phyloP scores from a whole-genome alignment of 2,797 vertebrate species.

The Pygocentrus nattereri region DNA sequence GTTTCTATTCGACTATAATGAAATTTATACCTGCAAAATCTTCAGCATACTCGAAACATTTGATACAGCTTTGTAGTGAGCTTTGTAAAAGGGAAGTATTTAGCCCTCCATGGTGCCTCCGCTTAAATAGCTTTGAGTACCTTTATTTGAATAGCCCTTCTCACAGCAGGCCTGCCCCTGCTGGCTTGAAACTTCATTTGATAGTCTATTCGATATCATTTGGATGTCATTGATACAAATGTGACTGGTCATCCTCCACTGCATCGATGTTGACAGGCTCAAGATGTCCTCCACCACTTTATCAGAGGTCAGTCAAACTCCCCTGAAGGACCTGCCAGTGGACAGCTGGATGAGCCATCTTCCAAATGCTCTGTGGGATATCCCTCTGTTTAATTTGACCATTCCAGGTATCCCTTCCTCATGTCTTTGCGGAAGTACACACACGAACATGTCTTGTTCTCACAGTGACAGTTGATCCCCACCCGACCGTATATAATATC shows the following conservation, averaged over 20 bases:
- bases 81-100: not conserved
- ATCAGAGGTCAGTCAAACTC: slow-evolving; percentile 56
- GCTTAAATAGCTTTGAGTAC: slow-evolving; percentile 1
- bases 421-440: not conserved
- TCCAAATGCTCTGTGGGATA: slow-evolving; percentile 84
- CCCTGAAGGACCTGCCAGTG: slow-evolving; percentile 72
- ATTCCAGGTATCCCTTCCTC: slow-evolving; percentile 85
- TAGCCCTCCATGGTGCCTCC: not conserved
- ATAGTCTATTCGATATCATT: not conserved
- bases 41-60: not conserved
- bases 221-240: not conserved
- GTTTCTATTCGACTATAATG: too few species aligned
- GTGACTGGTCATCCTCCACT: not conserved
- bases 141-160: slow-evolving; percentile 20
- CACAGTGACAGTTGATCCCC: not conserved
- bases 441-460: not conserved
- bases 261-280: slow-evolving; percentile 34
- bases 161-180: not conserved
- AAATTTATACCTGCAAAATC: not conserved
- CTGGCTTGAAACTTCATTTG: not conserved
- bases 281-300: slow-evolving; percentile 65
- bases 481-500: not conserved
- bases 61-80: not conserved
- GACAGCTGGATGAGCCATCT: slow-evolving; percentile 90
- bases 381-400: slow-evolving; percentile 86